These are phyloP conservation scores for Melinaea marsaeus DNA, from an alignment of 2,888 invertebrate genomes.

Conservation along the genomic window DNA sequence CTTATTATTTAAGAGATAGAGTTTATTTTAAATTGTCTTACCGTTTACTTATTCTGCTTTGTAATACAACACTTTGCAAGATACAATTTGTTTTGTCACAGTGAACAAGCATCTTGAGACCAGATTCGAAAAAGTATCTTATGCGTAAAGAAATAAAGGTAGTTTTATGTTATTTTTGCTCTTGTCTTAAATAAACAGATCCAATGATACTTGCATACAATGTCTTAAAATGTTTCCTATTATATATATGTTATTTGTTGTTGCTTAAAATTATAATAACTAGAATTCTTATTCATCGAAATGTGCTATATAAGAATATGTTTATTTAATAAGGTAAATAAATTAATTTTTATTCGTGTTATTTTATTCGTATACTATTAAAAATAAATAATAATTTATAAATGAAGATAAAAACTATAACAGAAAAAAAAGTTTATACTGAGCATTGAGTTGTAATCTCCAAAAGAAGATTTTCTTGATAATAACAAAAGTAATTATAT, in stretches of 20 bases:
- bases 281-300: too few relatives aligned
- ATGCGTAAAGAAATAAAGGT: neutral
- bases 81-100: constrained; percentile 53
- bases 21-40: constrained; percentile 26
- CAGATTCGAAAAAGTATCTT: constrained; percentile 1
- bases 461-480: neutral
- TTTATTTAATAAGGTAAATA: too few relatives aligned
- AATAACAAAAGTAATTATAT: constrained; percentile 1
- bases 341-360: too few relatives aligned
- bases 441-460: neutral
- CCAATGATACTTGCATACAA: neutral
- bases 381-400: too few relatives aligned
- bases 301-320: too few relatives aligned
- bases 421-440: neutral
- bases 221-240: neutral
- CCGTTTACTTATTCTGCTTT: constrained; percentile 16
- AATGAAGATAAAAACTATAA: too few relatives aligned
- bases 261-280: too few relatives aligned
- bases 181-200: neutral
- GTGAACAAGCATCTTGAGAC: constrained; percentile 36
- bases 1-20: constrained; percentile 15
- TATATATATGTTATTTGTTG: neutral
- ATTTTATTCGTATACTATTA: too few relatives aligned
- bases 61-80: constrained; percentile 38
- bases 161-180: neutral